phyloP scores from a whole-genome alignment of 2,113 vertebrate genomes.

The Oophaga pumilio region DNA sequence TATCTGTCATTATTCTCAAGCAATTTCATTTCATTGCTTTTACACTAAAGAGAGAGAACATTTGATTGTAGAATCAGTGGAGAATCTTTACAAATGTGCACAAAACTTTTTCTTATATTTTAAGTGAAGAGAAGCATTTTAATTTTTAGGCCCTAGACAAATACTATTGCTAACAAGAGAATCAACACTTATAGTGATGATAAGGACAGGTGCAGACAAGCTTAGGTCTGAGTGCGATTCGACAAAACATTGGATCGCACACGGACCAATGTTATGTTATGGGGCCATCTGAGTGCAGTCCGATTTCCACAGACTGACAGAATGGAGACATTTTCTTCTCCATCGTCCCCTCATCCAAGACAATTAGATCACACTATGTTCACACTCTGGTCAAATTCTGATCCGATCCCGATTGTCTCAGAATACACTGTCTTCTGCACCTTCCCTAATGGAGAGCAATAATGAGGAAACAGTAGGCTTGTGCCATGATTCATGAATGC shows the following conservation, averaged over 20 bases:
- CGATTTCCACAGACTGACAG: too few relatives aligned
- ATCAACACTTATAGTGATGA: not conserved
- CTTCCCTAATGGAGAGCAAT: not conserved
- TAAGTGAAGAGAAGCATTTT: constrained; percentile 1
- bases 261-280: too few relatives aligned
- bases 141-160: not conserved
- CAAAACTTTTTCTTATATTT: not conserved
- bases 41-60: constrained; percentile 27
- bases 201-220: too few relatives aligned
- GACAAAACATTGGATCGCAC: too few relatives aligned
- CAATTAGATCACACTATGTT: too few relatives aligned
- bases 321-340: too few relatives aligned
- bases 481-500: constrained; percentile 5
- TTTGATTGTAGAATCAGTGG: constrained; percentile 21
- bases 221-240: too few relatives aligned
- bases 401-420: too few relatives aligned
- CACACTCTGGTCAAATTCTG: too few relatives aligned
- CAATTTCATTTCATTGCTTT: constrained; percentile 22
- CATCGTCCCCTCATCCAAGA: too few relatives aligned
- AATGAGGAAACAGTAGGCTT: not conserved
- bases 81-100: not conserved
- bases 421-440: too few relatives aligned
- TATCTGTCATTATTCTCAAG: constrained; percentile 19
- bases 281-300: too few relatives aligned
- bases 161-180: not conserved